phyloP scores from a whole-genome alignment of 1,140 invertebrate species.

The Lepeophtheirus salmonis region DNA sequence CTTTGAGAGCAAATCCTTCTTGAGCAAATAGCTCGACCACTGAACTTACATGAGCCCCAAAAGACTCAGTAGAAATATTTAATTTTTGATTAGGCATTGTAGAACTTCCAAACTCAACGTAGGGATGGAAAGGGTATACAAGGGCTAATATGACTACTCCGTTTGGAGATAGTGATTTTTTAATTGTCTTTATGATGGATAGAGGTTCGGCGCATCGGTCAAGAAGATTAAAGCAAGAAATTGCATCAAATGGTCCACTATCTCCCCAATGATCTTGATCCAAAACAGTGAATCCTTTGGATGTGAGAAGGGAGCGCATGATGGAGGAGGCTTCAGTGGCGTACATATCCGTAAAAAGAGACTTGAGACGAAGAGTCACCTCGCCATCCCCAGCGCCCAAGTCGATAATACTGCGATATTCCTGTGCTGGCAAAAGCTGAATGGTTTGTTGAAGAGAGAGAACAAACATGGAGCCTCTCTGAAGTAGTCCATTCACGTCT shows the following conservation, averaged over 20 bases:
- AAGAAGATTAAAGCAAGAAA: conserved; percentile 69
- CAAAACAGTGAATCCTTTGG: conserved; percentile 53
- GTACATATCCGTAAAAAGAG: conserved; percentile 42
- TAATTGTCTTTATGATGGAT: conserved; percentile 47
- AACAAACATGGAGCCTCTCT: conserved; percentile 80
- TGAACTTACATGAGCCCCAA: conserved; percentile 56
- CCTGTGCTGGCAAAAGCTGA: conserved; percentile 36
- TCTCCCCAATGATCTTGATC: conserved; percentile 52
- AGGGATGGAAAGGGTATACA: conserved; percentile 69
- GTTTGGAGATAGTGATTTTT: conserved; percentile 37
- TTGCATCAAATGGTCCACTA: conserved; percentile 45
- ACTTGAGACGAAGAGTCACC: conserved; percentile 52
- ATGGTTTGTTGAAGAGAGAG: conserved; percentile 55
- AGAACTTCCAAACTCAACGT: conserved; percentile 54
- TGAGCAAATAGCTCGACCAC: conserved; percentile 31
- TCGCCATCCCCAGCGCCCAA: conserved; percentile 78
- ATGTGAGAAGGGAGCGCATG: conserved; percentile 50
- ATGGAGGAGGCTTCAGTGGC: conserved; percentile 66
- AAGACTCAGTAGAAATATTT: conserved; percentile 42
- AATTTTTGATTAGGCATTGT: conserved; percentile 46
- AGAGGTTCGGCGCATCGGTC: conserved; percentile 67
- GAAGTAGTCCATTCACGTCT: conserved; percentile 42
- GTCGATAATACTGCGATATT: conserved; percentile 42
- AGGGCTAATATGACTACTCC: conserved; percentile 58
- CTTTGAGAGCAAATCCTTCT: conserved; percentile 44